phyloP scores from a whole-genome alignment of 2,888 invertebrate genomes.

The Linnaemya vulpina region DNA sequence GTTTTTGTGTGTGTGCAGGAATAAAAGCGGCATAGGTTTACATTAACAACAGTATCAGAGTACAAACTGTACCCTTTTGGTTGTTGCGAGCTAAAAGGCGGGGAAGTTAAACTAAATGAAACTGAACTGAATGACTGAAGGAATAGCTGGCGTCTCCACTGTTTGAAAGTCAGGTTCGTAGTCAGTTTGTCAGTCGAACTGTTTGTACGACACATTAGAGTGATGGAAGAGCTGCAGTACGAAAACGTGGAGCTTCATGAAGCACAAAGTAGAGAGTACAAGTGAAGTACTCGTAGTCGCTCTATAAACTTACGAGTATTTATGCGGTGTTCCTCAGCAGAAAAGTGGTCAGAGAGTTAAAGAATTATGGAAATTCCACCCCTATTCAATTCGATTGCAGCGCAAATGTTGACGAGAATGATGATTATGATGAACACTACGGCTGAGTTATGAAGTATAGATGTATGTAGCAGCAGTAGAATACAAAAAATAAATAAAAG shows the following conservation, averaged over 20 bases:
- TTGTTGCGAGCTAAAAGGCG: constrained; percentile 63
- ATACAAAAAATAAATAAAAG: constrained; percentile 50
- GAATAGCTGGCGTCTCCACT: constrained; percentile 59
- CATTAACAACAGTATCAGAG: constrained; percentile 81
- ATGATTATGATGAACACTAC: constrained; percentile 32
- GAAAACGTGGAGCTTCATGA: constrained; percentile 42
- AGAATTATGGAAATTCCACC: constrained; percentile 65
- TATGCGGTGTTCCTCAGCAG: constrained; percentile 56
- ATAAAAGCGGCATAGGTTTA: constrained; percentile 69
- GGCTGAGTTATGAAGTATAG: constrained; percentile 45
- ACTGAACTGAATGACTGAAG: constrained; percentile 72
- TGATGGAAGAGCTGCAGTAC: neutral
- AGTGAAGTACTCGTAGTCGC: constrained; percentile 45
- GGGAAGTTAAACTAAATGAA: constrained; percentile 73
- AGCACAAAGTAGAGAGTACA: constrained; percentile 48
- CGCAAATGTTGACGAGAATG: constrained; percentile 47
- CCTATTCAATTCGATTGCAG: constrained; percentile 59
- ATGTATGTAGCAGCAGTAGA: constrained; percentile 48
- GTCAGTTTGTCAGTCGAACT: constrained; percentile 45
- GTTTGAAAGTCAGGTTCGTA: constrained; percentile 2
- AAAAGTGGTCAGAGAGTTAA: constrained; percentile 70
- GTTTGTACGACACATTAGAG: constrained; percentile 9
- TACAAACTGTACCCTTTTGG: constrained; percentile 79
- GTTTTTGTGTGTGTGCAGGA: constrained; percentile 19
- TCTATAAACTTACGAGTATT: constrained; percentile 45